A percentile compares a stretch with the other conserved stretches of the same genome.
phyloP scores from a whole-genome alignment of 1,140 invertebrate genomes.

The Papilio glaucus region DNA sequence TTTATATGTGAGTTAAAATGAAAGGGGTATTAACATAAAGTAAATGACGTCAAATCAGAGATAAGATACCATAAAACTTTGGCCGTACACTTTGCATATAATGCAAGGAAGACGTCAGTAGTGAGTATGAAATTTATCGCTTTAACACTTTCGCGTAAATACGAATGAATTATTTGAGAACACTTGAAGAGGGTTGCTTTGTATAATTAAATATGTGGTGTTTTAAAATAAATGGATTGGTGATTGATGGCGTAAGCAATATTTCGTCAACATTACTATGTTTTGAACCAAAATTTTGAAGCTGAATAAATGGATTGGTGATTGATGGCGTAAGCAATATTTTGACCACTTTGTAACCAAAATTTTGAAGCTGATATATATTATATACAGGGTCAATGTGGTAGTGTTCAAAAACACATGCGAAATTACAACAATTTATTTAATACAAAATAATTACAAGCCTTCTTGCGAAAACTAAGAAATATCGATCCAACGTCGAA shows the following conservation, averaged over 20 bases:
- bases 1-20: slow-evolving; percentile 57
- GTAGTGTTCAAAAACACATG: no score
- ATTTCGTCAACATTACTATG: neutral
- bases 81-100: slow-evolving; percentile 64
- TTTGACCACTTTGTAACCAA: no score
- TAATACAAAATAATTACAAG: no score
- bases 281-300: neutral
- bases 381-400: no score
- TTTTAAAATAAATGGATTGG: slow-evolving; percentile 23
- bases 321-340: neutral
- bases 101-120: slow-evolving; percentile 60
- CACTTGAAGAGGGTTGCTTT: neutral
- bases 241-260: neutral
- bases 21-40: slow-evolving; percentile 58
- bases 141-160: slow-evolving; percentile 44
- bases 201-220: slow-evolving; percentile 4
- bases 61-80: slow-evolving; percentile 61
- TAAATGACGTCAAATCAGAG: slow-evolving; percentile 56
- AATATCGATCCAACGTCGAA: no score
- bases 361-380: no score
- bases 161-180: slow-evolving; percentile 40
- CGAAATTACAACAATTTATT: no score
- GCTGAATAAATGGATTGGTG: slow-evolving; percentile 32
- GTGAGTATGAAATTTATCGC: slow-evolving; percentile 46
- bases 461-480: no score